These are phyloP conservation scores for Flexamia atlantica DNA, from an alignment of 2,888 invertebrate genomes.

Conservation along the genomic window DNA sequence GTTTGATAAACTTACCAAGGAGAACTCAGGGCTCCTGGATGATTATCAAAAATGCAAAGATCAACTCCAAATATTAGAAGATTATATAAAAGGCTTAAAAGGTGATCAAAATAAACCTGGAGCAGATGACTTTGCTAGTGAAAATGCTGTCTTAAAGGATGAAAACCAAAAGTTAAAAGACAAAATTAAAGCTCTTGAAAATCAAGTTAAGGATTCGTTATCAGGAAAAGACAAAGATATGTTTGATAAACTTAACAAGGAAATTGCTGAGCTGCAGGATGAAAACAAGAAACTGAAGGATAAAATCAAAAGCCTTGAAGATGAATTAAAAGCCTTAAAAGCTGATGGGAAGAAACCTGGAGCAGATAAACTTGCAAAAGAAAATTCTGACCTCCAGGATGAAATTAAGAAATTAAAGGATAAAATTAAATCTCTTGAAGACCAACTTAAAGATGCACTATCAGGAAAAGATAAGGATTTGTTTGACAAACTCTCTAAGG, in stretches of 20 bases:
- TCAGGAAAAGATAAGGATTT: background rate
- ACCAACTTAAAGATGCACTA: background rate
- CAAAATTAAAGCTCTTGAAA: conserved; percentile 6
- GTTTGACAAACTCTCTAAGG: conserved; percentile 10
- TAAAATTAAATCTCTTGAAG: conserved; percentile 35
- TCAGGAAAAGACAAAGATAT: conserved; percentile 18
- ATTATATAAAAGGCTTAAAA: background rate
- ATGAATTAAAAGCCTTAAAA: background rate
- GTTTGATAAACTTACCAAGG: conserved; percentile 10
- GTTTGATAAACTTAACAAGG: background rate
- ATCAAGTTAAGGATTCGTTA: background rate
- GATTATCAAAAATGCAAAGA: conserved; percentile 9
- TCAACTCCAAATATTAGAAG: background rate
- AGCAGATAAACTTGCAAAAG: background rate
- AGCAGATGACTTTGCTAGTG: background rate
- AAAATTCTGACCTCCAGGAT: background rate
- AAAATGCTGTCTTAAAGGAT: conserved; percentile 4
- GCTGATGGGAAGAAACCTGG: background rate
- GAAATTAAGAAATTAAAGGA: conserved; percentile 34
- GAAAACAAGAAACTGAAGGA: conserved; percentile 19
- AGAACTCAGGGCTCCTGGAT: background rate
- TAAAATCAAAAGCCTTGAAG: conserved; percentile 3
- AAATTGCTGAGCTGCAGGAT: background rate
- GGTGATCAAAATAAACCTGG: conserved; percentile 7
- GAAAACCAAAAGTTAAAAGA: conserved; percentile 30